A percentile compares a stretch with the other conserved stretches of the same genome.
Conservation (phyloP, 64 coral and sea anemone genomes). For the Hydrozoanthus tunicans region DNA sequence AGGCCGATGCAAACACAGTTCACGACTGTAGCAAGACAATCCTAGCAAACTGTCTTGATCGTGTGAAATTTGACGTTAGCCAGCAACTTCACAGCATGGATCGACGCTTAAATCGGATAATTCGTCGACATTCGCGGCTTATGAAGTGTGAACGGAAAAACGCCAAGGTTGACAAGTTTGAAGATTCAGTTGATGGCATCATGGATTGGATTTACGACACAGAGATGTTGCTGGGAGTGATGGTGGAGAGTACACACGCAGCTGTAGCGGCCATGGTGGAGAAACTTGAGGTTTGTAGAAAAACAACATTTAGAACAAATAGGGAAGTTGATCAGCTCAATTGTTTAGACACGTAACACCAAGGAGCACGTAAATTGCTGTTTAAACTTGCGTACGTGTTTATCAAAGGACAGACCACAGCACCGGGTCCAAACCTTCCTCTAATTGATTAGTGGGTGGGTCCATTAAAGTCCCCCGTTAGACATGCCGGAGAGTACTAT, state of each 20-base stretch:
- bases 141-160: slow-evolving; percentile 94
- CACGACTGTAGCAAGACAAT: slow-evolving; percentile 83
- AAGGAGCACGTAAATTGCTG: too few species aligned
- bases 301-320: too few species aligned
- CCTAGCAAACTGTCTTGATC: slow-evolving; percentile 59
- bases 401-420: too few species aligned
- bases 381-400: too few species aligned
- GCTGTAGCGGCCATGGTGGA: slow-evolving; percentile 51
- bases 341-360: too few species aligned
- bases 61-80: slow-evolving; percentile 71
- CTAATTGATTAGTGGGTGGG: too few species aligned
- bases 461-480: too few species aligned
- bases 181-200: slow-evolving; percentile 81
- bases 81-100: slow-evolving; percentile 73
- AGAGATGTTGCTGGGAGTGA: slow-evolving; percentile 61
- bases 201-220: slow-evolving; percentile 96
- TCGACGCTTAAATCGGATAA: slow-evolving; percentile 80
- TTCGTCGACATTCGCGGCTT: slow-evolving; percentile 78
- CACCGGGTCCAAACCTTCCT: too few species aligned
- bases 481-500: too few species aligned
- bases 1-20: slow-evolving; percentile 59
- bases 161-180: slow-evolving; percentile 84
- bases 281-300: slow-evolving; percentile 21
- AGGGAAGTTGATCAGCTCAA: too few species aligned
- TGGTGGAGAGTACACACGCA: slow-evolving; percentile 74